A percentile compares a stretch with the other conserved stretches of the same genome.
These are phyloP conservation scores for Calephelis perditalis DNA, from an alignment of 2,888 invertebrate species.

Conservation along the genomic window DNA sequence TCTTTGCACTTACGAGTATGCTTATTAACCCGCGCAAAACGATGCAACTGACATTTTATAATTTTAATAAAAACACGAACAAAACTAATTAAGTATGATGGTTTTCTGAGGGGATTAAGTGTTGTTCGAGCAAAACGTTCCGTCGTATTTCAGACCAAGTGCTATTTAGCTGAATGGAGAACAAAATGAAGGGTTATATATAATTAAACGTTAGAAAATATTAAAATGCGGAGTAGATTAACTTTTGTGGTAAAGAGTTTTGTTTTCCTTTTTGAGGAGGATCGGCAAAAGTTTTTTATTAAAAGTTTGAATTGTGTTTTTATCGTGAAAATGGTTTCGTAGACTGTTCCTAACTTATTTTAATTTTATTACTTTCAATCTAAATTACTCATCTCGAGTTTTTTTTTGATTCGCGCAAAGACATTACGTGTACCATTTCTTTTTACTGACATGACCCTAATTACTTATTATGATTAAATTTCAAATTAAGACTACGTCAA, in stretches of 20 bases:
- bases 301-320: constrained; percentile 9
- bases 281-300: constrained; percentile 10
- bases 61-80: constrained; percentile 10
- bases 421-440: too few species aligned
- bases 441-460: too few species aligned
- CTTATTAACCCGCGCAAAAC: constrained; percentile 14
- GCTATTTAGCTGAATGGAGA: constrained; percentile 7
- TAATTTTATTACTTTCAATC: constrained; percentile 1
- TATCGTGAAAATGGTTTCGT: constrained; percentile 7
- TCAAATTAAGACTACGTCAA: too few species aligned
- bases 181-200: constrained; percentile 10
- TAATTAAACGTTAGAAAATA: constrained; percentile 9
- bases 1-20: constrained; percentile 13
- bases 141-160: constrained; percentile 7
- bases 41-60: constrained; percentile 8
- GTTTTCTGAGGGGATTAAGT: constrained; percentile 10
- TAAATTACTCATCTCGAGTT: not conserved
- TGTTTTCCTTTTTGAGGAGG: constrained; percentile 4
- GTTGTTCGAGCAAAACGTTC: constrained; percentile 4
- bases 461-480: too few species aligned
- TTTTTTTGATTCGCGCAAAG: too few species aligned
- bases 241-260: constrained; percentile 11
- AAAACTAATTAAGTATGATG: constrained; percentile 13
- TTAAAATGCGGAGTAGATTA: constrained; percentile 7
- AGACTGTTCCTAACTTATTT: not conserved